These are phyloP conservation scores for Bursaphelenchus mucronatus DNA, from an alignment of 1,140 invertebrate species.

Conservation along the genomic window DNA sequence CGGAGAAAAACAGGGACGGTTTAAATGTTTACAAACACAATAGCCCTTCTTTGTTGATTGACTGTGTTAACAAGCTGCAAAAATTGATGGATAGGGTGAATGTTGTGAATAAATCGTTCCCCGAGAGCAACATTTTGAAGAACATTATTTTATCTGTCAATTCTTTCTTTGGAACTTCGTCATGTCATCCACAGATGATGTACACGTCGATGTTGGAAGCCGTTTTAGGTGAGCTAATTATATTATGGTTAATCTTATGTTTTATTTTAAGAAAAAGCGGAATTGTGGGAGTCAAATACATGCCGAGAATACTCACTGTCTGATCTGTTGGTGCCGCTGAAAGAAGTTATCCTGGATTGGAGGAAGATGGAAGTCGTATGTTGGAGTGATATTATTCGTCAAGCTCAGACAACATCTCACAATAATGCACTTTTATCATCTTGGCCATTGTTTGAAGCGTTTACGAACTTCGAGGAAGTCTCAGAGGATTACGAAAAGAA, in stretches of 20 bases:
- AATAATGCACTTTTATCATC: conserved; percentile 40
- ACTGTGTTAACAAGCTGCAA: conserved; percentile 70
- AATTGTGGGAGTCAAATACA: conserved; percentile 67
- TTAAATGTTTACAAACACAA: conserved; percentile 80
- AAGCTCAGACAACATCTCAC: conserved; percentile 62
- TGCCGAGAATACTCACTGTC: conserved; percentile 77
- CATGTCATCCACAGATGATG: conserved; percentile 76
- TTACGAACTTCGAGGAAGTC: conserved; percentile 19
- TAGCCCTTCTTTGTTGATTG: conserved; percentile 73
- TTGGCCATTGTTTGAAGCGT: conserved; percentile 52
- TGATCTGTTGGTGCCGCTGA: conserved; percentile 70
- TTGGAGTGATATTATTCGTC: conserved; percentile 74
- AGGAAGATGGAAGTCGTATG: conserved; percentile 79
- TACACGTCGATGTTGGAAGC: conserved; percentile 85
- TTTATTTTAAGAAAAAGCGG: conserved; percentile 45
- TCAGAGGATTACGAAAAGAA: conserved; percentile 21
- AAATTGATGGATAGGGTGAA: conserved; percentile 67
- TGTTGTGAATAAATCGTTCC: conserved; percentile 76
- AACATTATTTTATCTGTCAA: conserved; percentile 66
- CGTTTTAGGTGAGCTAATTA: conserved; percentile 62
- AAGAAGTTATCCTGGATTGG: conserved; percentile 80
- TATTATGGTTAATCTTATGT: conserved; percentile 9
- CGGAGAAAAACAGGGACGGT: background rate
- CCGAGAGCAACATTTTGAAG: conserved; percentile 79
- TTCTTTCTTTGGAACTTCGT: conserved; percentile 67